Base-by-base conservation (phyloP, 2,113 vertebrate species). In the Scomber japonicus region DNA sequence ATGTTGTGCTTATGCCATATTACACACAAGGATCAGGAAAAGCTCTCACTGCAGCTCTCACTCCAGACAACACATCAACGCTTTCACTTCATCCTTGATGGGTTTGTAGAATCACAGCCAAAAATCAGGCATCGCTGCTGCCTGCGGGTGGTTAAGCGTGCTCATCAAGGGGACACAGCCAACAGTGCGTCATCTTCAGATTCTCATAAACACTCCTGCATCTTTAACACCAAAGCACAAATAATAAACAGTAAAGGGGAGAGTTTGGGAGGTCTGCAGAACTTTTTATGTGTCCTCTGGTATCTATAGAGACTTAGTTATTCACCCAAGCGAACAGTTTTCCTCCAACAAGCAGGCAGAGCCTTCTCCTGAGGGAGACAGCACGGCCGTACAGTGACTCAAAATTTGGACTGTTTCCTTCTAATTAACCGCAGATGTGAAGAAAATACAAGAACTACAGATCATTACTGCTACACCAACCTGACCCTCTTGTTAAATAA, bases 171-270 rank as follows among this genome's bases (percentile, higher is more conserved):
- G 80, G 75, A 16, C 55, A 59, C 19, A 11, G 51, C 78, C 62
- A 0, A 13, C 55, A 64, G 40, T 71, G 63, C 81, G 64, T 75
- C 80, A 65, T 81, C 56, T 80, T 59, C 60, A 81, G 30, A 72
- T 75, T 78, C 71, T 67, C 80, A 85, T 63, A 79, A 82, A 79
- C 24, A 46, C 79, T 53, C 45, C 72, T 46, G 66, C 67, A 80
- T 49, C 81, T 82, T 89, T 82, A 76, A 49, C 54, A 54, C 57
- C 49, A 65, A 63, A 68, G 80, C 35, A 71, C 67, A 68, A 27
- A 50, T 69, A 59, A 77, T 75, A 40, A 83, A 83, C 44, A 68
- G 15, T 6, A 67, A 56, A 30, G 56, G 40, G 40, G 46, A 75
- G 35, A 63, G 24, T 56, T 27, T 56, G 21, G 59, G 55, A 63